Base-by-base conservation (phyloP, 1,140 invertebrate genomes). In the Dysdera silvatica region DNA sequence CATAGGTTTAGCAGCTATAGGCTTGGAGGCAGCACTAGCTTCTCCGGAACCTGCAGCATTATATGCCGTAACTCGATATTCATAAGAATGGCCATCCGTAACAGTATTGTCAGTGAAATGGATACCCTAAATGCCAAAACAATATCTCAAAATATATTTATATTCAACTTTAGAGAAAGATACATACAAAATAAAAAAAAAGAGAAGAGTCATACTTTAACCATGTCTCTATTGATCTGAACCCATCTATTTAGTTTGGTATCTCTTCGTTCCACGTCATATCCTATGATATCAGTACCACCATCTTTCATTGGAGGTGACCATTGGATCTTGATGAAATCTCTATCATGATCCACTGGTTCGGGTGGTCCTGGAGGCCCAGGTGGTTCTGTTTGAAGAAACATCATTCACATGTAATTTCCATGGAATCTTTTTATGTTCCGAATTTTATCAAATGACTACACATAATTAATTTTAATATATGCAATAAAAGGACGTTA, bases 1-100 rank as follows among this genome's bases (percentile, higher is more conserved):
- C 84, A 95, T 91, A 49, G 95, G 92, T 76, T 90, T 95, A 58
- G 96, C 95, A 67, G 84, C 86, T 58, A 96, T 87, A 16, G 87
- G 81, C 60, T 87, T 83, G 0, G 93, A 96, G 8, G 89, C 82
- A 32, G 95, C 88, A 67, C 92, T 96, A n/a, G 92, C 89, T 78
- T 93, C 91, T 35, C 95, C 92, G 69, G 87, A 81, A 43, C 96
- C 96, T 49, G 94, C 95, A 24, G 91, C 91, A 77, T 99, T 99
- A 12, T 91, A 85, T 43, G 95, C 95, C 8, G 87, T 87, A 0
- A 98, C 88, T 69, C 95, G 84, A 76, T 99, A 99, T 77, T 99
- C 92, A 75, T 99, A 99, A 71, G 93, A 87, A 75, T 97, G 95
- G 66, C 90, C 91, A 57, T 61, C 59, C 23, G 56, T 62, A 70